phyloP scores from a whole-genome alignment of 2,113 vertebrate species.

The Alectura lathami region DNA sequence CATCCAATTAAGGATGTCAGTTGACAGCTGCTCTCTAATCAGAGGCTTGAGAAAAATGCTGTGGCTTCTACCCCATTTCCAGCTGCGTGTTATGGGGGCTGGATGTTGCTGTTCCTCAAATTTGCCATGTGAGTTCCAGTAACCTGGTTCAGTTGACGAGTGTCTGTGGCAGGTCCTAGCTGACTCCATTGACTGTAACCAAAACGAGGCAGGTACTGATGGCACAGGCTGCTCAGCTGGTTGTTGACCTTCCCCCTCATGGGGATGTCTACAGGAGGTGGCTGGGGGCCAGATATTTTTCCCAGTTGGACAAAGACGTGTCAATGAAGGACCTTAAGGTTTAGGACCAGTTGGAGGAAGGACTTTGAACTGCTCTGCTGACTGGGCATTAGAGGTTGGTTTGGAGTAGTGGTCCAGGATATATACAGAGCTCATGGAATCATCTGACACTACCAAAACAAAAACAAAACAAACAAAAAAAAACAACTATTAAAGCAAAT shows the following conservation, averaged over 20 bases:
- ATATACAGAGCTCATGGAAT: neutral
- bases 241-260: neutral
- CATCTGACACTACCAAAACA: neutral
- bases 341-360: neutral
- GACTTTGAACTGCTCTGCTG: neutral
- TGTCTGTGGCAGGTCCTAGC: neutral
- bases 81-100: neutral
- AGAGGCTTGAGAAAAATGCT: neutral
- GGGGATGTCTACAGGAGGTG: neutral
- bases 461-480: neutral
- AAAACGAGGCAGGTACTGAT: accelerated
- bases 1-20: neutral
- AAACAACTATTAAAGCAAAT: neutral
- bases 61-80: neutral
- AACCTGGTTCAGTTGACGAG: neutral
- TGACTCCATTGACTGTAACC: neutral
- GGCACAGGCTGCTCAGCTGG: neutral
- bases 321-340: neutral
- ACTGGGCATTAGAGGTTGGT: neutral
- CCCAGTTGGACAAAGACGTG: neutral
- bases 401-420: neutral
- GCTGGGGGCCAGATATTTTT: neutral
- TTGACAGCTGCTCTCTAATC: neutral
- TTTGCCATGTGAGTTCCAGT: neutral
- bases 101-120: neutral